phyloP scores from a whole-genome alignment of 2,888 invertebrate genomes.

The Phaonia tiefii region DNA sequence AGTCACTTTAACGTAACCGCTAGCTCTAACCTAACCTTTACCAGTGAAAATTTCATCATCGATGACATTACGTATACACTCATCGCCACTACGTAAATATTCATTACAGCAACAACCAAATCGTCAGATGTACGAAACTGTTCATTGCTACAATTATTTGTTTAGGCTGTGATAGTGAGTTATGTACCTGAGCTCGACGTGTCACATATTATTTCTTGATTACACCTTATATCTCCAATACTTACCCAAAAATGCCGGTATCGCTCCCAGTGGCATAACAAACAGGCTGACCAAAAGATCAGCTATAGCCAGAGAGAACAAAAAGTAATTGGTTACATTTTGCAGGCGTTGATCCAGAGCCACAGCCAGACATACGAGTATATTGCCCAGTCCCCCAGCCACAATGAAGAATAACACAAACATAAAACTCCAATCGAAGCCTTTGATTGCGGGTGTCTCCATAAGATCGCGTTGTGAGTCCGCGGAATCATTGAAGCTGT shows the following conservation, averaged over 20 bases:
- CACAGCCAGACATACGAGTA: slow-evolving; percentile 95
- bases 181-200: too few species aligned
- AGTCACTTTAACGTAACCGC: too few species aligned
- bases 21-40: too few species aligned
- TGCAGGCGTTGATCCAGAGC: slow-evolving; percentile 93
- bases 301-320: slow-evolving; percentile 95
- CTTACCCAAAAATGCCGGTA: slow-evolving; percentile 96
- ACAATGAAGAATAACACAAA: slow-evolving; percentile 92
- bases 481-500: slow-evolving; percentile 6
- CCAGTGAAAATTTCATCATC: too few species aligned
- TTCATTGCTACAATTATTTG: too few species aligned
- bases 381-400: slow-evolving; percentile 94
- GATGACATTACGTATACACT: too few species aligned
- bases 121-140: too few species aligned
- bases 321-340: slow-evolving; percentile 97
- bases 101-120: too few species aligned
- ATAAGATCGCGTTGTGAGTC: slow-evolving; percentile 2
- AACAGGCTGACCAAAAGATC: slow-evolving; percentile 95
- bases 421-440: slow-evolving; percentile 91
- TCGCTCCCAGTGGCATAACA: slow-evolving; percentile 97
- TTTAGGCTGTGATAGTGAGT: too few species aligned
- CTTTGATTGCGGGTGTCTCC: slow-evolving; percentile 50
- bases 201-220: too few species aligned
- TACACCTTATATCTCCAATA: slow-evolving; percentile 55
- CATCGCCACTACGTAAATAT: too few species aligned